phyloP scores from a whole-genome alignment of 2,888 invertebrate species.

The Synanthedon myopaeformis region DNA sequence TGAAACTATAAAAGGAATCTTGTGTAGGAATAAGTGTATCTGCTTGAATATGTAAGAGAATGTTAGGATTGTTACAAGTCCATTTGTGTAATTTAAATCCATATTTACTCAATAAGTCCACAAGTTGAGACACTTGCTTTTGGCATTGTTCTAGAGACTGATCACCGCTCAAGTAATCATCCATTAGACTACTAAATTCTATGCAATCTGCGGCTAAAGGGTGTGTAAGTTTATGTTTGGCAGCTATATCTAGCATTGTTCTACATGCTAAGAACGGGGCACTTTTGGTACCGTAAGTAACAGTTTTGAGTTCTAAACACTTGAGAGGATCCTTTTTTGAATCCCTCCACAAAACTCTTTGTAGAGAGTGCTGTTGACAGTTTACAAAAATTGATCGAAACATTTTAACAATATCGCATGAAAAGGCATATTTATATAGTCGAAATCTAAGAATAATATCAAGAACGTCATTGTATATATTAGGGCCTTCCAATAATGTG shows the following conservation, averaged over 20 bases:
- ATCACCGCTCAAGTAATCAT: constrained; percentile 1
- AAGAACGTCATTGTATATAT: constrained; percentile 8
- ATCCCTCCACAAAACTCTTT: too few species aligned
- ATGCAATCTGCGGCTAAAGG: constrained; percentile 1
- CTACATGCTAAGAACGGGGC: too few species aligned
- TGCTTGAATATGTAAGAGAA: neutral
- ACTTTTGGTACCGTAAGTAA: too few species aligned
- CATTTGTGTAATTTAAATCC: constrained; percentile 7
- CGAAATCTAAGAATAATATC: constrained; percentile 11
- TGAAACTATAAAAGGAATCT: neutral
- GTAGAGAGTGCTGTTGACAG: too few species aligned
- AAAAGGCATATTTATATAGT: constrained; percentile 7
- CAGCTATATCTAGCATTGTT: too few species aligned
- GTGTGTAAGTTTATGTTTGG: neutral
- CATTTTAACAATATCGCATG: constrained; percentile 6
- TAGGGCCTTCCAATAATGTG: constrained; percentile 10
- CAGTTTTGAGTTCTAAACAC: too few species aligned
- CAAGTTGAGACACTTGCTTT: constrained; percentile 1
- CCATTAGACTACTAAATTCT: constrained; percentile 1
- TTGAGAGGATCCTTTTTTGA: too few species aligned
- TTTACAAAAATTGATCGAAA: neutral
- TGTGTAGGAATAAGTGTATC: neutral
- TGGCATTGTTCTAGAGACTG: neutral
- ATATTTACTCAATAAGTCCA: constrained; percentile 2
- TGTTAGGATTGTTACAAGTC: constrained; percentile 2